A percentile compares a stretch with the other conserved stretches of the same genome.
phyloP scores from a whole-genome alignment of 2,888 invertebrate genomes.

The Eupithecia abbreviata region DNA sequence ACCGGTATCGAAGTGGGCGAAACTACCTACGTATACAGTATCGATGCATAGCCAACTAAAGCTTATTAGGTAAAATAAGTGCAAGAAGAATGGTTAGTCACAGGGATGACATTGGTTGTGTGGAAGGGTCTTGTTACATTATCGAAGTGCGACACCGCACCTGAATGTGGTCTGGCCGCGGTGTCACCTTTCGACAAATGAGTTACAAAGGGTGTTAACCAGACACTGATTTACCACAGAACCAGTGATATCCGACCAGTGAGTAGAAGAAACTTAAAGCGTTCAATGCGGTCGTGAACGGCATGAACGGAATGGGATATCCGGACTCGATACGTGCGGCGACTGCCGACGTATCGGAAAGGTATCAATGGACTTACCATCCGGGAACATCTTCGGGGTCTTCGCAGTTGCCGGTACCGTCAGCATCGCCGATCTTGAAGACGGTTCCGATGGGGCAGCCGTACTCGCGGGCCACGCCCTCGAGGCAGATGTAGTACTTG shows the following conservation, averaged over 20 bases:
- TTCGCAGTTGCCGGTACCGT: slow-evolving; percentile 96
- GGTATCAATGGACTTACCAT: slow-evolving; percentile 87
- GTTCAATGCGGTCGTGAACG: slow-evolving; percentile 70
- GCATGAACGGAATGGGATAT: slow-evolving; percentile 65
- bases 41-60: slow-evolving; percentile 29
- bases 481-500: slow-evolving; percentile 97
- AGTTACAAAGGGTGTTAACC: slow-evolving; percentile 63
- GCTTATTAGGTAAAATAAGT: slow-evolving; percentile 50
- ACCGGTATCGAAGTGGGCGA: slow-evolving; percentile 59
- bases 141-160: slow-evolving; percentile 48
- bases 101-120: slow-evolving; percentile 72
- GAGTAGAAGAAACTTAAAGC: slow-evolving; percentile 62
- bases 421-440: slow-evolving; percentile 95
- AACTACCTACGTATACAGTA: slow-evolving; percentile 50
- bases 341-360: slow-evolving; percentile 17
- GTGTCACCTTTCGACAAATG: slow-evolving; percentile 47
- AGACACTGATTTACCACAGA: slow-evolving; percentile 64
- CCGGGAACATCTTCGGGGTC: slow-evolving; percentile 98
- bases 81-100: slow-evolving; percentile 80
- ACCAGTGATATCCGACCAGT: slow-evolving; percentile 67
- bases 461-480: slow-evolving; percentile 95
- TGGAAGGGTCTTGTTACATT: slow-evolving; percentile 58
- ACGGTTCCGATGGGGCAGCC: slow-evolving; percentile 98
- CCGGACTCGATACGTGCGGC: slow-evolving; percentile 50
- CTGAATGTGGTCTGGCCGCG: slow-evolving; percentile 36